Evolutionary conservation across 2,113 vertebrate genomes (phyloP).

Genomic region (Boleophthalmus pectinirostris): DNA sequence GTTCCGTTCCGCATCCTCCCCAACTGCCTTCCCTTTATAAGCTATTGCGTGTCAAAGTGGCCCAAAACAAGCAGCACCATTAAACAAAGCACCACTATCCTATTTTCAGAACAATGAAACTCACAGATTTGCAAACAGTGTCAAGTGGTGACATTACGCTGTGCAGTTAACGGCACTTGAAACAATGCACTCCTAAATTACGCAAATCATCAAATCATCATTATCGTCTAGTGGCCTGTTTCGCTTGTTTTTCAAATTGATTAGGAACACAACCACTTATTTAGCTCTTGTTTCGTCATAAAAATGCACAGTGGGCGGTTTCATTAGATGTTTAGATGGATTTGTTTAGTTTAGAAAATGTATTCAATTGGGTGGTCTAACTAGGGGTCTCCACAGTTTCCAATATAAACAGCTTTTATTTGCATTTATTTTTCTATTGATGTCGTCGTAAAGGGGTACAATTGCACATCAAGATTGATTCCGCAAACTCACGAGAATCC

Average conservation of each 20-base stretch:
- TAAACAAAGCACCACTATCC: not conserved
- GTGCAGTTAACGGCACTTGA: not conserved
- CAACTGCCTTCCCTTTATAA: not conserved
- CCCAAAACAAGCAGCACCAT: not conserved
- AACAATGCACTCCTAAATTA: conserved; percentile 2
- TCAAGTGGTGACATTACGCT: conserved; percentile 10
- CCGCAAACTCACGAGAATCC: too few species aligned
- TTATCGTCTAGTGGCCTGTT: not conserved
- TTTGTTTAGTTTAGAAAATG: too few species aligned
- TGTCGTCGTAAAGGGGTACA: too few species aligned
- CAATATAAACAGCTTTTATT: too few species aligned
- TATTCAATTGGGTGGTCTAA: too few species aligned
- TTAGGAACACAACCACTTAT: not conserved
- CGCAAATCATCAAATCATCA: not conserved
- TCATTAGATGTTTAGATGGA: conserved; percentile 15
- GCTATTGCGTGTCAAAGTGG: not conserved
- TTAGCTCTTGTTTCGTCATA: not conserved
- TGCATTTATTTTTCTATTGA: too few species aligned
- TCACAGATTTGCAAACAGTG: conserved; percentile 7
- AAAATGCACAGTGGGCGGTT: conserved; percentile 14
- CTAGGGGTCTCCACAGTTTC: too few species aligned
- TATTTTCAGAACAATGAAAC: not conserved
- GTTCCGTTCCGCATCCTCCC: too few species aligned
- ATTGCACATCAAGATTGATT: too few species aligned
- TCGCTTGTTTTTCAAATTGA: not conserved